Conservation (phyloP, 2,113 vertebrate genomes). For the Lycaon pictus region DNA sequence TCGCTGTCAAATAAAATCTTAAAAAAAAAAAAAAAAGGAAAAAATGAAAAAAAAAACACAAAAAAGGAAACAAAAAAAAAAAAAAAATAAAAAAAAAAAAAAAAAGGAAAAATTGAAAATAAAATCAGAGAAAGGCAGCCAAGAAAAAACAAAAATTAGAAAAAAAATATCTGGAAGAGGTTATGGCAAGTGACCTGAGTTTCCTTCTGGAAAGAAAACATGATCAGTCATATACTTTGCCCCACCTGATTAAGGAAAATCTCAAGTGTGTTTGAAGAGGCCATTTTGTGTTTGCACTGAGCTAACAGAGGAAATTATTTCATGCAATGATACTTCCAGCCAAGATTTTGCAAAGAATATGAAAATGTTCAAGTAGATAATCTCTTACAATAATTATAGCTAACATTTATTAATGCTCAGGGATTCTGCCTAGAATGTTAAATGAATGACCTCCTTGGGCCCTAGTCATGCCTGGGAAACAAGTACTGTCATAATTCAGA, state of each 20-base stretch:
- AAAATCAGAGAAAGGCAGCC: not conserved
- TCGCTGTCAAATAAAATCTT: too few relatives aligned
- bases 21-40: not conserved
- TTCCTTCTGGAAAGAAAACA: constrained; percentile 44
- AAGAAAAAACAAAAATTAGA: not conserved
- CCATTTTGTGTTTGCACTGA: not conserved
- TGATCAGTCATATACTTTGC: not conserved
- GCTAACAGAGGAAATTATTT: constrained; percentile 41
- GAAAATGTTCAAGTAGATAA: constrained; percentile 12
- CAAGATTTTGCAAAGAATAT: not conserved
- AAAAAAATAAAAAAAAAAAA: not conserved
- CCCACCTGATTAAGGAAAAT: not conserved
- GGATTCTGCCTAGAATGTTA: not conserved
- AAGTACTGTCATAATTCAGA: not conserved
- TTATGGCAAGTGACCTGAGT: not conserved
- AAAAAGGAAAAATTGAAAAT: not conserved
- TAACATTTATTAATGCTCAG: constrained; percentile 22
- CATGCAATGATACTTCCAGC: constrained; percentile 6
- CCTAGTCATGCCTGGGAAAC: not conserved
- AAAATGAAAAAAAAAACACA: not conserved
- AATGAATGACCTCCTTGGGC: not conserved
- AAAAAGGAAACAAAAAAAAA: not conserved
- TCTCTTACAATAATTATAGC: constrained; percentile 19
- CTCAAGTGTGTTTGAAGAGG: constrained; percentile 35
- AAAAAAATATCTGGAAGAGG: not conserved